Base-by-base conservation (phyloP, 37 sponge, comb jelly and placozoan genomes). In the Tethya wilhelma region DNA sequence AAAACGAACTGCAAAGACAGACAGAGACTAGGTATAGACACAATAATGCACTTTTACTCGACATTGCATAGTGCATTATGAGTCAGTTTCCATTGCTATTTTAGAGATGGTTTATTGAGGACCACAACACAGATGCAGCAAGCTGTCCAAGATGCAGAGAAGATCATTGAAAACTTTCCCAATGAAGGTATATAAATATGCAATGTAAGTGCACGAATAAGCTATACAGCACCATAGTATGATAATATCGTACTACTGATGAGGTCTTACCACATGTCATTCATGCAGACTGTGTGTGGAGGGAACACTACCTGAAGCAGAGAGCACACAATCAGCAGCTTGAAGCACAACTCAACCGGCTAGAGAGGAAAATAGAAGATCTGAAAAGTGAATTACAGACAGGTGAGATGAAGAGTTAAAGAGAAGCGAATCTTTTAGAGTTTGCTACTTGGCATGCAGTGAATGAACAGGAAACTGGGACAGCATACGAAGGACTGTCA, bases 231-330 rank as follows among this genome's bases (percentile, higher is more conserved):
- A 44, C 28, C 6, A 41, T 70, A 4, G 25, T 22, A 3, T 8
- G 20, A 55, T 49, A 73, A 73, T 30, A 53, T 19, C 20, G 7
- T 36, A 23, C 34, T 73, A 53, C 38, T 14, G 28, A 56, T 55
- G 33, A 22, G 12, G 14, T 30, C 4, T 70, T 39, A 33, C 28
- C 46, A 20, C 53, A 46, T n/a, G n/a, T n/a, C n/a, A n/a, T n/a
- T n/a, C n/a, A n/a, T n/a, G n/a, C n/a, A 75, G 75, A 56, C 40
- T 39, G 33, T 77, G 41, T 59, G 12, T 80, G 81, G 81, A 69
- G 37, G 25, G 44, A 58, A 0, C 70, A 43, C 3, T 69, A 70
- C 38, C 29, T 49, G 26, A 46, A 73, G 25, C 83, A 83, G 65
- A 36, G 39, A 12, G 37, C 53, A 17, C 46, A 71, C 65, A 82